Evolutionary conservation across 2,797 vertebrate genomes (phyloP), one percentile per base, ranked within the genome.

Genomic region (Eidolon dupreanum): DNA sequence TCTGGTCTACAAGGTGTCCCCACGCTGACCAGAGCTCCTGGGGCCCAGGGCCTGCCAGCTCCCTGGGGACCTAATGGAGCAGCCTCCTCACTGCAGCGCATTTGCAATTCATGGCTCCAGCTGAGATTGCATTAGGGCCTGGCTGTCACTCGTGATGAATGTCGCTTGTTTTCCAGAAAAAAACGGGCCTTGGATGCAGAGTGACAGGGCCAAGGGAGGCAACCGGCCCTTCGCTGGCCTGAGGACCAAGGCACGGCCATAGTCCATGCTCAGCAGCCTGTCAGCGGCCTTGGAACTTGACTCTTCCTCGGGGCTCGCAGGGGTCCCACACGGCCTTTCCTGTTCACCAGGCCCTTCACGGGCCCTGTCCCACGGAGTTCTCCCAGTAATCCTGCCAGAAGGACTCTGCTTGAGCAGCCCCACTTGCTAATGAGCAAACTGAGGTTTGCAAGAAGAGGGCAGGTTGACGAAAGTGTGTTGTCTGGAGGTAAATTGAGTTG

Each of bases 81-180:
- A 99, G 66, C 99, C 99, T 99, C 99, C 99, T 98, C 98, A 87
- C 96, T 97, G 98, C 75, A 90, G 97, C 93, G 97, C 99, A 99
- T 99, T 99, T 99, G 99, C 99, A 99, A 99, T 99, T 99, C 99
- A 99, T 99, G 99, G 99, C 99, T 99, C 99, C 98, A 98, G 98
- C 98, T 98, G 98, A 99, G 99, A 99, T 99, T 99, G 99, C 99
- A 99, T 99, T 99, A 99, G 99, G 99, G 99, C 99, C 99, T 98
- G 98, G 99, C 99, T 99, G 99, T 99, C 99, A 99, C 99, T 99
- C 99, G 98, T 99, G 99, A 99, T 99, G 99, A 99, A 99, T 99
- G 99, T 98, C 97, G 99, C 98, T 98, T 99, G 99, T 99, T 99
- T 99, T 99, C 98, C 96, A 98, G 99, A 99, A 99, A 98, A 99